phyloP scores from a whole-genome alignment of 2,888 invertebrate genomes.

The Dusona sp. region DNA sequence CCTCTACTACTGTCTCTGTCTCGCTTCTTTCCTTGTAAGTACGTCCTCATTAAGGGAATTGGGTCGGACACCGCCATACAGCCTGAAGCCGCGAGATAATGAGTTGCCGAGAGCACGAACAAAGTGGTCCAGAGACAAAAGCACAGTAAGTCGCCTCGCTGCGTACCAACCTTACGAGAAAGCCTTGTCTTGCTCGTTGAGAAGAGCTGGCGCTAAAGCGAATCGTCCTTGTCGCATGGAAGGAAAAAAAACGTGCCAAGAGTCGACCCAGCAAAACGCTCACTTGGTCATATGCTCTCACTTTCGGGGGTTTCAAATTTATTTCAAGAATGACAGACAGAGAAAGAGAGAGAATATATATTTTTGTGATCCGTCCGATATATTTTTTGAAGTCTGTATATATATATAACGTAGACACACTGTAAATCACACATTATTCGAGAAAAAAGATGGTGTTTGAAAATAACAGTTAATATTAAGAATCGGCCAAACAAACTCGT shows the following conservation, averaged over 20 bases:
- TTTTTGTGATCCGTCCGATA: conserved; percentile 1
- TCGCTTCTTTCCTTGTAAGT: conserved; percentile 58
- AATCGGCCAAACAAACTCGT: conserved; percentile 69
- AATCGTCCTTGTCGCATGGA: conserved; percentile 58
- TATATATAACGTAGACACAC: not conserved
- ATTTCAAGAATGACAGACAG: not conserved
- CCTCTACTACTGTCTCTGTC: conserved; percentile 11
- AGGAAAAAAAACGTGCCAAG: conserved; percentile 43
- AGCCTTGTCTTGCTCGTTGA: conserved; percentile 38
- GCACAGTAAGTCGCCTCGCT: conserved; percentile 60
- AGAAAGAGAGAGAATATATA: not conserved
- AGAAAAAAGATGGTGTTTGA: conserved; percentile 26
- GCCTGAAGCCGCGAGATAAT: conserved; percentile 74
- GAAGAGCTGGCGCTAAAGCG: conserved; percentile 41
- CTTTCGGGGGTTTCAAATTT: conserved; percentile 46
- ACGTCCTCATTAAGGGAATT: conserved; percentile 78
- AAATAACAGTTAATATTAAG: conserved; percentile 69
- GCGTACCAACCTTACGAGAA: conserved; percentile 43
- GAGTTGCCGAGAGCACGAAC: conserved; percentile 72
- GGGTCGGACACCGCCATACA: conserved; percentile 70
- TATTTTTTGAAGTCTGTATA: not conserved
- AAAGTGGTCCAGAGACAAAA: conserved; percentile 71
- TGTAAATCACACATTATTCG: conserved; percentile 36
- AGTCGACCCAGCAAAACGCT: conserved; percentile 43
- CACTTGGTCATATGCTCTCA: conserved; percentile 44